Evolutionary conservation across 2,113 vertebrate genomes (phyloP).

Genomic region (Quiscalus mexicanus): DNA sequence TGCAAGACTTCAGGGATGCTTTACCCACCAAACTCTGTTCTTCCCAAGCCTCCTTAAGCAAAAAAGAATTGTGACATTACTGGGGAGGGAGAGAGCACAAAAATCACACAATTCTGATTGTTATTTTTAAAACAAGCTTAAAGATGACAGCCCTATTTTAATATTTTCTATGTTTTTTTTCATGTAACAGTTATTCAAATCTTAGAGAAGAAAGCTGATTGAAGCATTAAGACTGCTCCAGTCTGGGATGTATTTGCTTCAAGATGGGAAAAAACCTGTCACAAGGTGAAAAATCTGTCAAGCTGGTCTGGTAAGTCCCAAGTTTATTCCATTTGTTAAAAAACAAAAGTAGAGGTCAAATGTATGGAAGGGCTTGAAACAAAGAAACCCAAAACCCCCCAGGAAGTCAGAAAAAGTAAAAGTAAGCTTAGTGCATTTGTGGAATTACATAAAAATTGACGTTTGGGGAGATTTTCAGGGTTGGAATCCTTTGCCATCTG

Average conservation of each 20-base stretch:
- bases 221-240: background rate
- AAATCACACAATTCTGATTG: background rate
- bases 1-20: background rate
- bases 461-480: background rate
- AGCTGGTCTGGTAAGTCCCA: background rate
- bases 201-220: background rate
- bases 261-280: background rate
- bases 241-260: background rate
- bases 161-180: background rate
- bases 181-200: background rate
- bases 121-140: background rate
- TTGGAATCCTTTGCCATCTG: background rate
- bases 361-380: background rate
- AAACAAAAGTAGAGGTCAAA: background rate
- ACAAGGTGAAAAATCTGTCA: background rate
- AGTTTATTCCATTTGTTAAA: background rate
- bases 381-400: rapidly evolving
- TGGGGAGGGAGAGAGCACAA: background rate
- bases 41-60: background rate
- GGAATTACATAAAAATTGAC: background rate
- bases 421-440: background rate
- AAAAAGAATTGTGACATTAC: background rate
- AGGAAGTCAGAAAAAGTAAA: background rate
- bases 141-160: background rate
- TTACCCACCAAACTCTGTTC: background rate